Conservation (phyloP, 2,888 invertebrate genomes). For the Biston stratarius region DNA sequence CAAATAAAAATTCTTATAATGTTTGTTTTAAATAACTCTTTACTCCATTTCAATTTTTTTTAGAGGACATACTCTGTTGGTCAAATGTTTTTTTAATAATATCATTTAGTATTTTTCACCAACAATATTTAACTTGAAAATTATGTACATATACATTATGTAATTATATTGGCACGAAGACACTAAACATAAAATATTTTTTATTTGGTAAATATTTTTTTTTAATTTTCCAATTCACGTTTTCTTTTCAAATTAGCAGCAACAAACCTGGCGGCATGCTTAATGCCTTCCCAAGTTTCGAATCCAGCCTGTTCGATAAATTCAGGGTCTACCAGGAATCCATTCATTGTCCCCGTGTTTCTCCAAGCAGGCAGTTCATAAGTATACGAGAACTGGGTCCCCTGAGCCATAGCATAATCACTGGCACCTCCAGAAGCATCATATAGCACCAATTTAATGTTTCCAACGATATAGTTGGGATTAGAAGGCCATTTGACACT, state of each 20-base stretch:
- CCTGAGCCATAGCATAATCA: conserved; percentile 86
- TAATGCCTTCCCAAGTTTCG: conserved; percentile 88
- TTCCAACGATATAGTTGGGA: conserved; percentile 81
- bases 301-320: conserved; percentile 85
- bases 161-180: too few species aligned
- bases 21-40: too few species aligned
- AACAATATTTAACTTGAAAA: too few species aligned
- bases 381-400: conserved; percentile 86
- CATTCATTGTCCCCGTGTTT: conserved; percentile 62
- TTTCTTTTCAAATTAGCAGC: conserved; percentile 30
- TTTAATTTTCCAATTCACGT: conserved; percentile 11
- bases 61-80: too few species aligned
- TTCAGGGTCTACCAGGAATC: conserved; percentile 85
- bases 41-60: too few species aligned
- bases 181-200: background rate
- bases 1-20: too few species aligned
- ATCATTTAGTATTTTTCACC: too few species aligned
- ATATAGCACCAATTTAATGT: conserved; percentile 79
- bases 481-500: conserved; percentile 73
- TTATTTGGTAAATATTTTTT: background rate
- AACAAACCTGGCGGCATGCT: conserved; percentile 76
- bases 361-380: conserved; percentile 86
- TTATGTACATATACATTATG: too few species aligned
- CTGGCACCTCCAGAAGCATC: conserved; percentile 88
- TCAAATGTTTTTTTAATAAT: too few species aligned